Evolutionary conservation across 2,888 invertebrate genomes (phyloP).

Genomic region (Argyresthia albistria): DNA sequence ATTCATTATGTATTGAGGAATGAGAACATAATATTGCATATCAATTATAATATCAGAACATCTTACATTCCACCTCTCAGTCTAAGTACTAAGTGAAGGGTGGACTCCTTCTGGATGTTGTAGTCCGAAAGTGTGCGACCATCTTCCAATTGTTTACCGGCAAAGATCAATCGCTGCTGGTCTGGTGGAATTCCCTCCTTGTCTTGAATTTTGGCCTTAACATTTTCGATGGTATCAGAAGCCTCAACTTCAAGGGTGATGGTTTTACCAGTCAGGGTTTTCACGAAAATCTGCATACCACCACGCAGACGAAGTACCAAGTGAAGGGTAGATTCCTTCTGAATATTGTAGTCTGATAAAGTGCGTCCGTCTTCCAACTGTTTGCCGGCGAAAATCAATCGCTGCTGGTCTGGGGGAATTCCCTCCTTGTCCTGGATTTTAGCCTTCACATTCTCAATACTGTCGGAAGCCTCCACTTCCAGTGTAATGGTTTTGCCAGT

Average conservation of each 20-base stretch:
- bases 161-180: slow-evolving; percentile 76
- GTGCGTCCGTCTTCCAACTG: slow-evolving; percentile 14
- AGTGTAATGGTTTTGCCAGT: slow-evolving; percentile 14
- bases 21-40: too few relatives aligned
- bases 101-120: slow-evolving; percentile 8
- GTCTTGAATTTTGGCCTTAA: slow-evolving; percentile 93
- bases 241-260: slow-evolving; percentile 94
- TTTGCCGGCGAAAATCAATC: slow-evolving; percentile 14
- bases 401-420: slow-evolving; percentile 14
- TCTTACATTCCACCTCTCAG: slow-evolving; percentile 6
- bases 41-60: too few relatives aligned
- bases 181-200: slow-evolving; percentile 18
- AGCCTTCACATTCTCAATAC: slow-evolving; percentile 13
- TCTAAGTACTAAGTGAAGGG: slow-evolving; percentile 5
- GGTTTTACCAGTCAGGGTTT: slow-evolving; percentile 2
- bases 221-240: slow-evolving; percentile 95
- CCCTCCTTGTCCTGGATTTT: slow-evolving; percentile 14
- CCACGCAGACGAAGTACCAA: slow-evolving; percentile 62
- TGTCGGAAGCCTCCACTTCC: slow-evolving; percentile 11
- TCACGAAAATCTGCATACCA: slow-evolving; percentile 13
- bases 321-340: slow-evolving; percentile 14
- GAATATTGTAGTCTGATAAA: slow-evolving; percentile 14
- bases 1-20: too few relatives aligned
- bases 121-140: slow-evolving; percentile 6
- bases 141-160: slow-evolving; percentile 78